Base-by-base conservation (phyloP, 1,140 invertebrate genomes). In the Drosophila rhopaloa region DNA sequence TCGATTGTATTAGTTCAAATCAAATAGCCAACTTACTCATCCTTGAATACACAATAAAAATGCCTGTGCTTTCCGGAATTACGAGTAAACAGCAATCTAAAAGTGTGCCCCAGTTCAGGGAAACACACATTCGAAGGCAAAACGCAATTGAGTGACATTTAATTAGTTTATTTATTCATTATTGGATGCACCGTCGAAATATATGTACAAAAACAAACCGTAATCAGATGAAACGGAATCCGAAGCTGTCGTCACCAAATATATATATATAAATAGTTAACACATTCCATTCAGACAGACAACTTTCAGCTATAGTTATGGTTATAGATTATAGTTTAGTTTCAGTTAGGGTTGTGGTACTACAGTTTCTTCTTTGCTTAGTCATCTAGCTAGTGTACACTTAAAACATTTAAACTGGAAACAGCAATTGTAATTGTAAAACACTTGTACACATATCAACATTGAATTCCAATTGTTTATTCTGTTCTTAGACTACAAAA, bases 401-500 rank as follows among this genome's bases (percentile, higher is more conserved):
- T 61, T 41, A 61, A 62, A 79, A 83, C 81, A 76, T 67, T 83
- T 29, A 66, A 83, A 79, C 65, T 44, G 56, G 59, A 59, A 75
- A 82, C 72, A 54, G 66, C 44, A 51, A 16, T 54, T 11, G 61
- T 56, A 66, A 37, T 29, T 59, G 51, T 83, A 60, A 56, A 62
- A 57, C 48, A 62, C 51, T 68, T 73, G 79, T 47, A 81, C 79
- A 78, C 76, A 78, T 63, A 80, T 79, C 62, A 80, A 80, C 77
- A 81, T 43, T 74, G 38, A 76, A 77, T 73, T 40, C 57, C 41
- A 46, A 62, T 55, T 55, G 7, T 11, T 48, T 62, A 44, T 19
- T 44, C 11, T 60, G 56, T 50, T n/a, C 46, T 51, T 60, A 60
- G 4, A 5, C 58, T 61, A 67, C 14, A 58, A 53, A 65, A 57